These are phyloP conservation scores for Dryoscopus gambensis DNA, from an alignment of 2,113 vertebrate genomes.

Conservation along the genomic window DNA sequence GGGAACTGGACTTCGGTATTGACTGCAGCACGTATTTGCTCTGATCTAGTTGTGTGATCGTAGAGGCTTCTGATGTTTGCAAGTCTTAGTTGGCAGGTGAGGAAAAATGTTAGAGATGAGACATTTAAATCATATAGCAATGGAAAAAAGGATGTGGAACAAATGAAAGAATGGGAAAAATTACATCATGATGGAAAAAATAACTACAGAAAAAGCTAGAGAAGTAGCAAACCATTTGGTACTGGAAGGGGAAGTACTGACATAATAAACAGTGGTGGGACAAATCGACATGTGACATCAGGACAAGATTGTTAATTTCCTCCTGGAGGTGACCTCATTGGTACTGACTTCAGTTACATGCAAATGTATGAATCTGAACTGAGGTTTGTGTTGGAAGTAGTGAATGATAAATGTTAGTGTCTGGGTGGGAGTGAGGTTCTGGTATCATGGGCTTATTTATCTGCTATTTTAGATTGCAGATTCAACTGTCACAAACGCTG, in stretches of 20 bases:
- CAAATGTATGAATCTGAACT: not conserved
- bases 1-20: not conserved
- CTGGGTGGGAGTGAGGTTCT: not conserved
- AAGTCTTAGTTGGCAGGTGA: not conserved
- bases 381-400: not conserved
- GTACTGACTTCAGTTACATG: not conserved
- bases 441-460: not conserved
- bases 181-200: constrained; percentile 4
- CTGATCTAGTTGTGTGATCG: not conserved
- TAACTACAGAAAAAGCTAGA: not conserved
- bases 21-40: not conserved
- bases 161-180: not conserved
- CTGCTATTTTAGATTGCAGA: constrained; percentile 83
- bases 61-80: not conserved
- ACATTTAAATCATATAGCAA: not conserved
- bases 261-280: not conserved
- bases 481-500: constrained; percentile 98
- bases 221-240: not conserved
- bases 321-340: not conserved
- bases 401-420: not conserved
- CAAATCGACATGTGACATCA: not conserved
- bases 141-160: constrained; percentile 5
- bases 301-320: not conserved
- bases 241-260: constrained; percentile 4
- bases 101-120: not conserved